Percentiles rank a stretch among this genome's conserved stretches.
phyloP scores from a whole-genome alignment of 2,888 invertebrate species.

The Mactromeris polynyma region DNA sequence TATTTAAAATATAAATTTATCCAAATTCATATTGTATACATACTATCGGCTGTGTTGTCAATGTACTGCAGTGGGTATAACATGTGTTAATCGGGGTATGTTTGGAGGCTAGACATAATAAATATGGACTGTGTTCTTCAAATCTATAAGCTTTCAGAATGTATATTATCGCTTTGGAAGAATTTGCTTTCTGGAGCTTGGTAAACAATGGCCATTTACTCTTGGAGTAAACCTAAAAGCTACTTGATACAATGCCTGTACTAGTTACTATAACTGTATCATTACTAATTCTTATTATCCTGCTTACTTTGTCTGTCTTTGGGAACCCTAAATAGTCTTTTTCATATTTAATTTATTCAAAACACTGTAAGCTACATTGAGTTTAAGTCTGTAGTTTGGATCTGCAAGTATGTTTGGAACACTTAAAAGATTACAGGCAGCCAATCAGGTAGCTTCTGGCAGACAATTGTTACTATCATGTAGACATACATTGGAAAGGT shows the following conservation, averaged over 20 bases:
- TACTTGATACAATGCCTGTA: conserved; percentile 3
- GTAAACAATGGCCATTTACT: background rate
- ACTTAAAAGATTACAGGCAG: background rate
- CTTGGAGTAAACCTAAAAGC: background rate
- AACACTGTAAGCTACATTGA: background rate
- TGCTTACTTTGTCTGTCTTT: background rate
- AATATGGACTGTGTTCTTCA: background rate
- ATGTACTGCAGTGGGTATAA: no score
- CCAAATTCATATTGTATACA: no score
- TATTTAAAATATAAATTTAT: no score
- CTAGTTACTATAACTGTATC: background rate
- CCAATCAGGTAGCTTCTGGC: background rate
- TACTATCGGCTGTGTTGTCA: no score
- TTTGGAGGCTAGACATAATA: no score
- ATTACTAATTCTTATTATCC: background rate
- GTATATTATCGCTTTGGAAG: background rate
- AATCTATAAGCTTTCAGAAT: background rate
- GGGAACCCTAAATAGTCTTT: background rate
- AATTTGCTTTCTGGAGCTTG: background rate
- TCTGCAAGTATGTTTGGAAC: background rate
- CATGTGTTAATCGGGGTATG: no score
- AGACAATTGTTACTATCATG: background rate
- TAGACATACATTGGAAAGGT: background rate
- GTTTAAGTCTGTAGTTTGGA: background rate
- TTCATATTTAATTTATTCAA: background rate